Conservation (phyloP, 2,797 vertebrate species). For the Sebastes diploproa region DNA sequence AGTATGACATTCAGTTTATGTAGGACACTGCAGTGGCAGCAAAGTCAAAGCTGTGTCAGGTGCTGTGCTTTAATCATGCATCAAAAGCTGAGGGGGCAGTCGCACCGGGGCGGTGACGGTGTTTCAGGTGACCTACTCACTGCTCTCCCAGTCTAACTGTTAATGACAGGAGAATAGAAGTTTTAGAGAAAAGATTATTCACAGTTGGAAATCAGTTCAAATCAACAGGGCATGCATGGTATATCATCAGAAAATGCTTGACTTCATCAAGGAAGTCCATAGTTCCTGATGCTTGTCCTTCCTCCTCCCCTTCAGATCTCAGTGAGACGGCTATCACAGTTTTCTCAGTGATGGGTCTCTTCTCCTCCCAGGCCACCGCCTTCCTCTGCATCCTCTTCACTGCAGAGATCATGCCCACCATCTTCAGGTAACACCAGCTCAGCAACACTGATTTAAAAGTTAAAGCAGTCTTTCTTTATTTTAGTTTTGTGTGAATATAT, state of each 20-base stretch:
- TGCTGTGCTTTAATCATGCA: slow-evolving; percentile 41
- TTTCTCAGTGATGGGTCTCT: slow-evolving; percentile 90
- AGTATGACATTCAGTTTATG: slow-evolving; percentile 22
- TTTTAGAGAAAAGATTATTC: background rate
- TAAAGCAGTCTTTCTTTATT: background rate
- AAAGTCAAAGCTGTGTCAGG: slow-evolving; percentile 60
- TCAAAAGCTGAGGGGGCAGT: slow-evolving; percentile 12
- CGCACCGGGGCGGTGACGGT: background rate
- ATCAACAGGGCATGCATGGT: background rate
- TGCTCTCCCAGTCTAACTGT: background rate
- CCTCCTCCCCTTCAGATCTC: slow-evolving; percentile 78
- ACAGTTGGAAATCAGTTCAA: background rate
- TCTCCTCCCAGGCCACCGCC: slow-evolving; percentile 88
- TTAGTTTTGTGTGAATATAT: background rate
- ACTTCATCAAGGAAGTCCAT: background rate
- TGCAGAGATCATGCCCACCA: slow-evolving; percentile 88
- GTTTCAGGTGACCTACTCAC: background rate
- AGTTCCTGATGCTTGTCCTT: background rate
- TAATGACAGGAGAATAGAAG: background rate
- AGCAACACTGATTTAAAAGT: background rate
- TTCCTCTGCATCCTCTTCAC: slow-evolving; percentile 90
- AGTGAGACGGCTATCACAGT: slow-evolving; percentile 87
- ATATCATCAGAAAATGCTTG: background rate
- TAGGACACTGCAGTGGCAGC: slow-evolving; percentile 72
- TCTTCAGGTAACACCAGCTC: slow-evolving; percentile 83